Conservation (phyloP, 2,113 vertebrate species). For the Sminthopsis crassicaudata region DNA sequence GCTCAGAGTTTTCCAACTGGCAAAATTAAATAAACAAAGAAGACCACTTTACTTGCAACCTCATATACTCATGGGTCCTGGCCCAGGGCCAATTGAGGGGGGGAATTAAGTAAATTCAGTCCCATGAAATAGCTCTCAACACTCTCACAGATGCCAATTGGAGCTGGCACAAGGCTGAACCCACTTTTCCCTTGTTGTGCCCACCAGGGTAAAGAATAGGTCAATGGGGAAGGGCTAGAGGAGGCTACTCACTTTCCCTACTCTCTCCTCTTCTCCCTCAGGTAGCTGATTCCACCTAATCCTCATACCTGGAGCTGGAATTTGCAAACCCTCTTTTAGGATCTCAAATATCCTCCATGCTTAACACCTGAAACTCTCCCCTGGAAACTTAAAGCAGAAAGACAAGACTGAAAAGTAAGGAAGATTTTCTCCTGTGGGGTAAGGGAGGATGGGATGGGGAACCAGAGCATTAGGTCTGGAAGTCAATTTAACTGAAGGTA, state of each 20-base stretch:
- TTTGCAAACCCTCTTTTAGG: not conserved
- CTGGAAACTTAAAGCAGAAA: not conserved
- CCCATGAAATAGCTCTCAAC: not conserved
- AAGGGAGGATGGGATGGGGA: not conserved
- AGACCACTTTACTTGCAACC: conserved; percentile 72
- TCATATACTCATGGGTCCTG: conserved; percentile 55
- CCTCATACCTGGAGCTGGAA: not conserved
- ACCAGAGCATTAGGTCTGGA: not conserved
- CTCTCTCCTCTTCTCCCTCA: not conserved
- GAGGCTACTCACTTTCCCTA: not conserved
- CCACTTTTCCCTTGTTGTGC: conserved; percentile 17
- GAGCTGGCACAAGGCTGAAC: conserved; percentile 50
- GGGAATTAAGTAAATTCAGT: not conserved
- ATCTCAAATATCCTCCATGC: not conserved
- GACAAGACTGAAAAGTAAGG: not conserved
- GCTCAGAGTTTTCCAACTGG: conserved; percentile 79
- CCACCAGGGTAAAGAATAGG: not conserved
- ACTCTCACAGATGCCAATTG: not conserved
- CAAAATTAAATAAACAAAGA: conserved; percentile 78
- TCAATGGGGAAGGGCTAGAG: not conserved
- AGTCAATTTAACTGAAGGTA: not conserved
- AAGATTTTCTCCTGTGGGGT: not conserved
- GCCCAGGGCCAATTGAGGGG: conserved; percentile 57
- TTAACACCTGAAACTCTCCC: not conserved
- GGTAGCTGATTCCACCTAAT: not conserved